Evolutionary conservation across 2,888 invertebrate genomes (phyloP).

Genomic region (Pardosa pseudoannulata): DNA sequence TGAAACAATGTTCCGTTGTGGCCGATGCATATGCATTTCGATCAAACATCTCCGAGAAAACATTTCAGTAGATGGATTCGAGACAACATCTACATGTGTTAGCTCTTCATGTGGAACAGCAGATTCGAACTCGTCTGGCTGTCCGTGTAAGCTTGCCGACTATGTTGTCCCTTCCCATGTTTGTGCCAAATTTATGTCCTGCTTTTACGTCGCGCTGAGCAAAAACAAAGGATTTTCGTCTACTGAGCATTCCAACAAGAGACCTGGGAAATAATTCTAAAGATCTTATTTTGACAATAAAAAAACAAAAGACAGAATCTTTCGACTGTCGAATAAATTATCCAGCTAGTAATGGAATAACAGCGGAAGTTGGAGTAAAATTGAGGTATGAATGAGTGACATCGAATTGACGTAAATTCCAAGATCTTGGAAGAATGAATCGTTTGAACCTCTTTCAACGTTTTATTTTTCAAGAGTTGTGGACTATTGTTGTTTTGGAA

Average conservation of each 20-base stretch:
- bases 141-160: not conserved
- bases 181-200: not conserved
- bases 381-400: not conserved
- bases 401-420: no score
- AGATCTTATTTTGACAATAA: not conserved
- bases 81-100: not conserved
- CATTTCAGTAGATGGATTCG: not conserved
- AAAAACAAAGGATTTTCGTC: slow-evolving; percentile 32
- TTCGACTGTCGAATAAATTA: not conserved
- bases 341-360: not conserved
- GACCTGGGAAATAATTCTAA: slow-evolving; percentile 7
- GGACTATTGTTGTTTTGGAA: no score
- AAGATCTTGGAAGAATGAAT: no score
- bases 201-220: not conserved
- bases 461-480: no score
- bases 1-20: no score
- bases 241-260: not conserved
- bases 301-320: not conserved
- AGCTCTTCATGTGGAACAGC: not conserved
- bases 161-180: not conserved
- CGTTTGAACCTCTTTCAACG: no score
- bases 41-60: no score
- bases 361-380: not conserved
- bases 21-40: no score
- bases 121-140: not conserved